These are phyloP conservation scores for Stigmatopora argus DNA, from an alignment of 2,113 vertebrate species.

Conservation along the genomic window DNA sequence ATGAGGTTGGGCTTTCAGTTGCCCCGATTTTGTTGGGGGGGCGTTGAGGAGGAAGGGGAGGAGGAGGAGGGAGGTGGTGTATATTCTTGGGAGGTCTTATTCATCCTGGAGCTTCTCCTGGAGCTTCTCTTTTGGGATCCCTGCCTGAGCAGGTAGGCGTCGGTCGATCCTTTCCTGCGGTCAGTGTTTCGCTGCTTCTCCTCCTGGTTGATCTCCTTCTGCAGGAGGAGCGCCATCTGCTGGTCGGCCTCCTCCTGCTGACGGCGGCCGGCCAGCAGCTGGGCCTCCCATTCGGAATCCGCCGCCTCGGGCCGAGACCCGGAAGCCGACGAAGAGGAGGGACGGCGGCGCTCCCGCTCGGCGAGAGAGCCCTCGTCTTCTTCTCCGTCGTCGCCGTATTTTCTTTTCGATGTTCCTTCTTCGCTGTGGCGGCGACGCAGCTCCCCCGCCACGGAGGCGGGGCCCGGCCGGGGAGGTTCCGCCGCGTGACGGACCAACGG, in stretches of 20 bases:
- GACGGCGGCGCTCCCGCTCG: constrained; percentile 12
- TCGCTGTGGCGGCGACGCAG: background rate
- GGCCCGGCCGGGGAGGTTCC: background rate
- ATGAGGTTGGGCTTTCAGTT: constrained; percentile 58
- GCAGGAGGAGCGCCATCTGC: constrained; percentile 78
- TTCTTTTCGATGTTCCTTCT: constrained; percentile 44
- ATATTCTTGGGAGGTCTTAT: background rate
- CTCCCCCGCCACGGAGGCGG: background rate
- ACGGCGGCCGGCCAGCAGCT: constrained; percentile 66
- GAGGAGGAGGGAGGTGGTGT: background rate
- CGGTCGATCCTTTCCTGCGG: constrained; percentile 79
- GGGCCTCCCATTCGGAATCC: constrained; percentile 67
- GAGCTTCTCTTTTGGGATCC: background rate
- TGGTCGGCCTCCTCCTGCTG: constrained; percentile 84
- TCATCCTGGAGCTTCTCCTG: background rate
- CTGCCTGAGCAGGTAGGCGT: constrained; percentile 75
- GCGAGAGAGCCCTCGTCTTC: background rate
- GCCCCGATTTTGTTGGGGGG: constrained; percentile 13
- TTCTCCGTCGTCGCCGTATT: constrained; percentile 16
- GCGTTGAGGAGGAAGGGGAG: background rate
- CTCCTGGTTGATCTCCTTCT: constrained; percentile 77
- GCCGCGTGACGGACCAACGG: background rate
- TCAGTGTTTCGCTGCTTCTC: constrained; percentile 49
- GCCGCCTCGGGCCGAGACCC: constrained; percentile 7
- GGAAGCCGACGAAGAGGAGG: constrained; percentile 9